These are phyloP conservation scores for Pangasianodon hypophthalmus DNA, from an alignment of 2,113 vertebrate species.

Conservation along the genomic window DNA sequence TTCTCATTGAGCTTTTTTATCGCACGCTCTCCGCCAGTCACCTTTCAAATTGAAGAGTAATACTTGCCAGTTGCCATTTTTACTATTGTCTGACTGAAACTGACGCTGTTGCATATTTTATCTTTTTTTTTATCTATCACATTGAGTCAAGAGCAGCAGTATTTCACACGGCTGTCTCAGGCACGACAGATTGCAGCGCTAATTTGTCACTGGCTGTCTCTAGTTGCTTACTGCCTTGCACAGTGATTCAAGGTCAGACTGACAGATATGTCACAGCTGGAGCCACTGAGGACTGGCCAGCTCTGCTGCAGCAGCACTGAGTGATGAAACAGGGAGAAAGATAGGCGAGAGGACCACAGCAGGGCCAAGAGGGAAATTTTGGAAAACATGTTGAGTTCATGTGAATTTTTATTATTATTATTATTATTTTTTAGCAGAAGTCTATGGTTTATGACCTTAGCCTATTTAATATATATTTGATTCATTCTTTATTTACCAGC, in stretches of 20 bases:
- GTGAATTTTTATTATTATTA: slow-evolving; percentile 15
- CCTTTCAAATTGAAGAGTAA: slow-evolving; percentile 38
- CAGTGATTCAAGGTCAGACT: slow-evolving; percentile 55
- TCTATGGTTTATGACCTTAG: slow-evolving; percentile 43
- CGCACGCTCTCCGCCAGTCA: slow-evolving; percentile 21
- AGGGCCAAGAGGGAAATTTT: slow-evolving; percentile 45
- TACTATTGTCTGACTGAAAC: slow-evolving; percentile 43
- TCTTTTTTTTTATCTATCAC: slow-evolving; percentile 44
- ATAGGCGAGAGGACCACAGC: slow-evolving; percentile 46
- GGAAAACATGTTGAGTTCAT: slow-evolving; percentile 36
- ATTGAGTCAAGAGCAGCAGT: slow-evolving; percentile 38
- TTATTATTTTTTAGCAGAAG: slow-evolving; percentile 22
- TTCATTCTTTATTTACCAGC: neutral
- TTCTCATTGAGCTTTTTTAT: slow-evolving; percentile 36
- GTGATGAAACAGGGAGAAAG: slow-evolving; percentile 58
- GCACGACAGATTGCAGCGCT: slow-evolving; percentile 50
- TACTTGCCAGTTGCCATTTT: slow-evolving; percentile 45
- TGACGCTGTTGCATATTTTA: slow-evolving; percentile 44
- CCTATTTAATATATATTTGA: neutral
- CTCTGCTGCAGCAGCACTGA: slow-evolving; percentile 49
- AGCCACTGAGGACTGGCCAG: slow-evolving; percentile 53
- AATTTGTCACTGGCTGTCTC: slow-evolving; percentile 54
- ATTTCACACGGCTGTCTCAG: slow-evolving; percentile 50
- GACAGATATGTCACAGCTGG: slow-evolving; percentile 58
- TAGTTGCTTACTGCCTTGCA: slow-evolving; percentile 53